These are phyloP conservation scores for Rhyacichthys aspro DNA, from an alignment of 2,797 vertebrate genomes.

Conservation along the genomic window DNA sequence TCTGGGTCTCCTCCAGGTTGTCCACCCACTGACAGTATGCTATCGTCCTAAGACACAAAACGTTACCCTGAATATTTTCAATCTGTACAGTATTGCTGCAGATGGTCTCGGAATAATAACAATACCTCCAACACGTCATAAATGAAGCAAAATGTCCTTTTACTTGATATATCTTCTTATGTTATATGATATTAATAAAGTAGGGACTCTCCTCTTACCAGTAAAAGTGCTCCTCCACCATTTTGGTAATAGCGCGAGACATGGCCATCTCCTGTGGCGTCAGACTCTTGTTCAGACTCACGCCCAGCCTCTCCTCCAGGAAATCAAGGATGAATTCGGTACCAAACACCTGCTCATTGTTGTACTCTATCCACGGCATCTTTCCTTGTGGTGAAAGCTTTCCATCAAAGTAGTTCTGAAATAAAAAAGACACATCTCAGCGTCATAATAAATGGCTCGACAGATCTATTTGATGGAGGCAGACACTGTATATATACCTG, in stretches of 20 bases:
- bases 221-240: constrained; percentile 99
- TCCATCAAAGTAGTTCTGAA: constrained; percentile 97
- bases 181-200: neutral
- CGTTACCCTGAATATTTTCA: neutral
- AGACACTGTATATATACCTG: constrained; percentile 84
- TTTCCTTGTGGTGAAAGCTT: constrained; percentile 97
- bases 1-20: constrained; percentile 94
- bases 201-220: constrained; percentile 83
- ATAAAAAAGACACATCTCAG: neutral
- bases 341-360: constrained; percentile 91
- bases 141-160: neutral
- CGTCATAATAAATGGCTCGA: neutral
- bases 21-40: constrained; percentile 99
- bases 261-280: constrained; percentile 90
- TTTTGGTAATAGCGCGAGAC: constrained; percentile 92
- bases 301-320: constrained; percentile 94
- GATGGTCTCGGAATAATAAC: too few relatives aligned
- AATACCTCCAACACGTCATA: neutral
- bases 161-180: neutral
- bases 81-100: neutral
- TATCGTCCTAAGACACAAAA: constrained; percentile 85
- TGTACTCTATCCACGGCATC: constrained; percentile 99
- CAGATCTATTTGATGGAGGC: neutral
- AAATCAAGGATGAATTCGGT: constrained; percentile 98
- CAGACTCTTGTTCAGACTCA: constrained; percentile 92